Evolutionary conservation across 2,113 vertebrate genomes (phyloP), one percentile per base, ranked within the genome.

Genomic region (Silurus glanis): DNA sequence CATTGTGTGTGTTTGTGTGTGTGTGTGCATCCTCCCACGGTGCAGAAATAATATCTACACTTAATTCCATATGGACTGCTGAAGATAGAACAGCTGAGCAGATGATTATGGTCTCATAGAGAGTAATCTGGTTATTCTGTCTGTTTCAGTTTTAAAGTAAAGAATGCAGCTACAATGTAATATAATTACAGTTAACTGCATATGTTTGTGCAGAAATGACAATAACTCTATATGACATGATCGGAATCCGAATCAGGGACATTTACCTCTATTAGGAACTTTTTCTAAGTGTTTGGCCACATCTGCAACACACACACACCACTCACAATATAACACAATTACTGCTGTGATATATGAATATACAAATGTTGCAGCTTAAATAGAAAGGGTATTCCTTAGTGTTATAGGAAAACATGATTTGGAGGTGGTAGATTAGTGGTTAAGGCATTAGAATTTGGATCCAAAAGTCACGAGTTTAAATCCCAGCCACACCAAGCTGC

Each of bases 81-180:
- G 64, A 80, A 80, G 75, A 87, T 84, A 80, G 83, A 84, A 80
- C 66, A 87, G 76, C 83, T 81, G 83, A 84, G 76, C 47, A 53
- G 53, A 53, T 72, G 55, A 87, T 80, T 21, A 25, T 47, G 37
- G 64, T 13, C 62, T 84, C 59, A 53, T 72, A 67, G 71, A 84
- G 23, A 21, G 37, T 56, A 23, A 23, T 51, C 58, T 67, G 28
- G 45, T 71, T 55, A 66, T 74, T 51, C 79, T 72, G 79, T 37
- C 78, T 72, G 61, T 79, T 9, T 28, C 14, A 6, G 47, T n/a
- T 49, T 82, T 10, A 53, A 14, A 86, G n/a, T n/a, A 71, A 49
- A 59, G 17, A 21, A 28, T 72, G 12, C 58, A 62, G 83, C 13
- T 28, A 45, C 23, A 76, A 17, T 55, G 56, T 69, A 55, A 47